Conservation (phyloP, 2,888 invertebrate genomes). For the Nysson spinosus region DNA sequence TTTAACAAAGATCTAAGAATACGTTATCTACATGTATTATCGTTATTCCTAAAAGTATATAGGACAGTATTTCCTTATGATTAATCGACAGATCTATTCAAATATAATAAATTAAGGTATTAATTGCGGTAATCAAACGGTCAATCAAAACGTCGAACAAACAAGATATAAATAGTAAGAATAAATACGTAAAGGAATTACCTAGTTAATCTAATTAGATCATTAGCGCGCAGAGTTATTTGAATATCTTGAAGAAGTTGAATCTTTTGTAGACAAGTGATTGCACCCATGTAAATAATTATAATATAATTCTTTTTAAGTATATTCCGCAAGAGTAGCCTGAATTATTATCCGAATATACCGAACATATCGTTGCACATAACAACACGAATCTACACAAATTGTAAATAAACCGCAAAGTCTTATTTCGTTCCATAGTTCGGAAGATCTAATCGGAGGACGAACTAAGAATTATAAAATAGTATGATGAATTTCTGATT, state of each 20-base stretch:
- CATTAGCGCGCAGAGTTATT: too few species aligned
- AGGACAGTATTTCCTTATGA: slow-evolving; percentile 5
- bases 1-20: too few species aligned
- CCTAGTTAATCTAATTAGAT: too few species aligned
- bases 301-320: slow-evolving; percentile 13
- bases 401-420: background rate
- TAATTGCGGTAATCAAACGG: slow-evolving; percentile 42
- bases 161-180: background rate
- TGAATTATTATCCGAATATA: slow-evolving; percentile 5
- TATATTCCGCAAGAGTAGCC: slow-evolving; percentile 8
- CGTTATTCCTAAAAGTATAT: slow-evolving; percentile 5
- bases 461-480: too few species aligned
- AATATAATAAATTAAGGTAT: background rate
- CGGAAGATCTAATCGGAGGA: too few species aligned
- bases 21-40: background rate
- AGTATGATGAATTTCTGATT: too few species aligned
- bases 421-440: too few species aligned
- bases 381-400: slow-evolving; percentile 10
- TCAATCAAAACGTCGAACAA: slow-evolving; percentile 39
- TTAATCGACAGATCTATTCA: slow-evolving; percentile 1
- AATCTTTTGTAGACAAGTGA: background rate
- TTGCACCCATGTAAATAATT: slow-evolving; percentile 34
- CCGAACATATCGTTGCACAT: slow-evolving; percentile 41
- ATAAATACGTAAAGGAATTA: too few species aligned
- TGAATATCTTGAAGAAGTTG: background rate